These are phyloP conservation scores for Leuciscus waleckii DNA, from an alignment of 2,797 vertebrate genomes.

Conservation along the genomic window DNA sequence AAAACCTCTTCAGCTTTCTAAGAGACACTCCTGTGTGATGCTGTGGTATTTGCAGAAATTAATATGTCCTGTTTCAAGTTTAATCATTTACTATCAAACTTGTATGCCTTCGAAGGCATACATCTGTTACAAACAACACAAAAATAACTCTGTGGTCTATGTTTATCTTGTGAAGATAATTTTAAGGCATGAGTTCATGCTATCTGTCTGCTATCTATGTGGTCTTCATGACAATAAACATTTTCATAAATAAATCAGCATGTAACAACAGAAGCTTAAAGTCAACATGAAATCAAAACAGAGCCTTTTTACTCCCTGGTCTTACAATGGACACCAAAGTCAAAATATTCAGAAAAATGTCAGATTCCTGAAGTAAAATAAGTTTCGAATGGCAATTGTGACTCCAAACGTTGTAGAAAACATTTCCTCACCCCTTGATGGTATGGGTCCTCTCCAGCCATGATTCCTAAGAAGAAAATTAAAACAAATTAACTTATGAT, in stretches of 20 bases:
- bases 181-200: constrained; percentile 6
- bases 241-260: not conserved
- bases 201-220: not conserved
- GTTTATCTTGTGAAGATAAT: not conserved
- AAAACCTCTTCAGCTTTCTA: constrained; percentile 54
- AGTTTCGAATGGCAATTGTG: not conserved
- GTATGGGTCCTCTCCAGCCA: constrained; percentile 65
- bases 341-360: not conserved
- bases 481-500: not conserved
- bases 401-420: not conserved
- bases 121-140: not conserved
- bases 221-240: not conserved
- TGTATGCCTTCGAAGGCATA: not conserved
- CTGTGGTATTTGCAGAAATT: constrained; percentile 32
- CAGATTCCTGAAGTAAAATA: not conserved
- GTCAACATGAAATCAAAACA: not conserved
- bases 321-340: not conserved
- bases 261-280: not conserved
- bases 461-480: constrained; percentile 56
- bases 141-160: constrained; percentile 1
- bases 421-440: constrained; percentile 49
- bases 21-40: constrained; percentile 55
- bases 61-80: not conserved
- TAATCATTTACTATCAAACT: not conserved
- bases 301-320: not conserved